Base-by-base conservation (phyloP, 2,797 vertebrate genomes). In the Tangara arthus region DNA sequence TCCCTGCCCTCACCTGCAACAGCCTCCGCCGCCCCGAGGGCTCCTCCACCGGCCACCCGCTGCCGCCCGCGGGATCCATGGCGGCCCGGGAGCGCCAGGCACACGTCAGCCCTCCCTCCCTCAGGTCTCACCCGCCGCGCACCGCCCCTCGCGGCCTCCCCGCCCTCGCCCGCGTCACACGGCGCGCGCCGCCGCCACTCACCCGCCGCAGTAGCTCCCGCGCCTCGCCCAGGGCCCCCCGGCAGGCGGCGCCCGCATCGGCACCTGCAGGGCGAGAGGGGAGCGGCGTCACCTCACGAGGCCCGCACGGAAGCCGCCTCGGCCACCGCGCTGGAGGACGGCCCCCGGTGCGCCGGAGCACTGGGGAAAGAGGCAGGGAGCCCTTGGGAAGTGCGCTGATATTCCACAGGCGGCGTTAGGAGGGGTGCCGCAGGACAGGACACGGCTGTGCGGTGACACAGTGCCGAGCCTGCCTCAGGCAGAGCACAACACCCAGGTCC, bases 321-420 rank as follows among this genome's bases (percentile, higher is more conserved):
- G 2, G 56, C 5, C 34, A 2, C 49, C 34, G 59, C 34, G 34
- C 44, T 5, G 63, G 12, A 4, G 42, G 8, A 27, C 82, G 46
- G 61, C 37, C 27, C 37, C 28, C 47, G 9, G 8, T 1, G 37
- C 66, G 8, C n/a, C 39, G 42, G 22, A 65, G 6, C 41, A 4
- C 21, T 1, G 39, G 28, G 34, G 26, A 47, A 17, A 3, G 7
- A 8, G 53, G 55, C 30, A 15, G 6, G 6, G 9, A 46, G 42
- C 3, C 34, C 56, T 41, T 18, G 53, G 34, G 21, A n/a, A 37
- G 11, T 0, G 14, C 1, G 19, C 27, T 0, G 34, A 3, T 21
- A 8, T 0, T 24, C 30, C 28, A 3, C 15, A 5, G 23, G 32
- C 65, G 30, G 50, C 46, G 28, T 24, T 17, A 30, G 50, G 16